These are phyloP conservation scores for Amphipyra tragopoginis DNA, from an alignment of 2,888 invertebrate species.

Conservation along the genomic window DNA sequence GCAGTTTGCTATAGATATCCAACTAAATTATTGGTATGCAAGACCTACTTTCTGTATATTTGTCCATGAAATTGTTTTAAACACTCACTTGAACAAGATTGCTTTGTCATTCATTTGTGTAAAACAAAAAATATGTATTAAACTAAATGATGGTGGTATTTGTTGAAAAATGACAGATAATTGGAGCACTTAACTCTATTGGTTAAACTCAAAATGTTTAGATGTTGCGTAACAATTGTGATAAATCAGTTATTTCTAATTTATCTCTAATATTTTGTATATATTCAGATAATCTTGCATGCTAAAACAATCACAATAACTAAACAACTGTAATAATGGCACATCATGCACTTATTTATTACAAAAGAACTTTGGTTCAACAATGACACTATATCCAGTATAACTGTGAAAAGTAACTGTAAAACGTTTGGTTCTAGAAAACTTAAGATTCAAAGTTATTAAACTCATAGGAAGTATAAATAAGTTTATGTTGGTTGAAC, in stretches of 20 bases:
- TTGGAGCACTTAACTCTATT: slow-evolving; percentile 13
- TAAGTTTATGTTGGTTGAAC: slow-evolving; percentile 2
- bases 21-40: slow-evolving; percentile 55
- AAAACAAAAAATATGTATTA: slow-evolving; percentile 18
- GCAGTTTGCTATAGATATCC: slow-evolving; percentile 38
- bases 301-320: not conserved
- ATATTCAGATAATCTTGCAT: slow-evolving; percentile 8
- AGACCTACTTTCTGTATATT: slow-evolving; percentile 62
- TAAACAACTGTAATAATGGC: not conserved
- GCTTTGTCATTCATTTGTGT: slow-evolving; percentile 48
- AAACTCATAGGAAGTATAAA: slow-evolving; percentile 11
- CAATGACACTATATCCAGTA: not conserved
- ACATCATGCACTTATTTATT: not conserved
- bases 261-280: slow-evolving; percentile 33
- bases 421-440: not conserved
- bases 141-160: slow-evolving; percentile 14
- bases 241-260: slow-evolving; percentile 28
- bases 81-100: slow-evolving; percentile 36
- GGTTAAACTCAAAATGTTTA: slow-evolving; percentile 19
- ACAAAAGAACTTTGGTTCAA: not conserved
- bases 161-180: slow-evolving; percentile 15
- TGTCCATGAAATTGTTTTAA: slow-evolving; percentile 36
- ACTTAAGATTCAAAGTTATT: not conserved
- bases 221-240: slow-evolving; percentile 46
- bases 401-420: slow-evolving; percentile 9